Conservation (phyloP, 2,888 invertebrate species). For the Campaea margaritaria region DNA sequence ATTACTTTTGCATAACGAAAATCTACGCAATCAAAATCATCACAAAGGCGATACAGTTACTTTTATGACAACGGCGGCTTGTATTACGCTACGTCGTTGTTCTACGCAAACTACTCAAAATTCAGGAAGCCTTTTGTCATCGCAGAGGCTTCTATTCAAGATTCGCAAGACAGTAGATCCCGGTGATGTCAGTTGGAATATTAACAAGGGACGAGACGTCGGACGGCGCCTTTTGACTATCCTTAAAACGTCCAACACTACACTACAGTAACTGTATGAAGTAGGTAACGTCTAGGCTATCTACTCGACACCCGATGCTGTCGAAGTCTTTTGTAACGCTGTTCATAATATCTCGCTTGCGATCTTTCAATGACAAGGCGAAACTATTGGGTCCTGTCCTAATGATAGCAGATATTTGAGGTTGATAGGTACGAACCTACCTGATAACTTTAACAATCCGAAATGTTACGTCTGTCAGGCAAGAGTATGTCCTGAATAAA, state of each 20-base stretch:
- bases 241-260: slow-evolving; percentile 56
- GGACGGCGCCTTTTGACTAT: slow-evolving; percentile 59
- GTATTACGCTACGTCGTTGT: slow-evolving; percentile 53
- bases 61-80: slow-evolving; percentile 53
- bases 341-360: slow-evolving; percentile 6
- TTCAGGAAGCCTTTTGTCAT: slow-evolving; percentile 74
- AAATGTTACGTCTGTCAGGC: too few species aligned
- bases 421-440: too few species aligned
- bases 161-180: slow-evolving; percentile 70
- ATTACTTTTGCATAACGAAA: slow-evolving; percentile 46
- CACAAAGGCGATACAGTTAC: slow-evolving; percentile 59
- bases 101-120: slow-evolving; percentile 69
- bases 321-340: slow-evolving; percentile 6
- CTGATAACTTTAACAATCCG: too few species aligned
- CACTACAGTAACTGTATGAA: slow-evolving; percentile 9
- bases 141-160: slow-evolving; percentile 69
- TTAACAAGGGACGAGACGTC: slow-evolving; percentile 70
- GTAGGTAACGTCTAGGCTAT: too few species aligned
- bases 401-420: background rate
- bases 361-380: slow-evolving; percentile 1
- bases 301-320: background rate
- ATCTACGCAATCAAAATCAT: slow-evolving; percentile 52
- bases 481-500: too few species aligned
- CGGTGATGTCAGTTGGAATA: slow-evolving; percentile 72
- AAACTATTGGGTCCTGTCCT: slow-evolving; percentile 2